Evolutionary conservation across 2,888 invertebrate genomes (phyloP).

Genomic region (Cepaea hortensis): DNA sequence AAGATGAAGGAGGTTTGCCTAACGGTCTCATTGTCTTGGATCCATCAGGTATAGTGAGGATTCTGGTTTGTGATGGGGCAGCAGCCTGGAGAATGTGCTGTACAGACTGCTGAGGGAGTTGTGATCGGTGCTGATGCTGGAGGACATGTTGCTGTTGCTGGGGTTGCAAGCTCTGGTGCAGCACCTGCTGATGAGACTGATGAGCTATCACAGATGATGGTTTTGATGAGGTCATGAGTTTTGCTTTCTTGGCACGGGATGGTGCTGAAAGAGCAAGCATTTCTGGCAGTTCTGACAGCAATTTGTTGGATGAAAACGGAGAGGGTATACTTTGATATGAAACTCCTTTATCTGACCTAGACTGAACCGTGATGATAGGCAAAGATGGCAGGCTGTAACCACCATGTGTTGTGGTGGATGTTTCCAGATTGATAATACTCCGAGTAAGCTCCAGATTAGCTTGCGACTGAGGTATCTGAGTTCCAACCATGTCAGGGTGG

Average conservation of each 20-base stretch:
- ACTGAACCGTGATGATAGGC: constrained; percentile 29
- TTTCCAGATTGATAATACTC: constrained; percentile 13
- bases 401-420: constrained; percentile 3
- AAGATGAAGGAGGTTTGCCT: neutral
- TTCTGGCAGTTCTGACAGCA: constrained; percentile 16
- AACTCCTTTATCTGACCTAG: neutral
- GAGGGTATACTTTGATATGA: constrained; percentile 26
- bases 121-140: constrained; percentile 29
- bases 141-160: constrained; percentile 14
- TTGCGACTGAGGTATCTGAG: constrained; percentile 19
- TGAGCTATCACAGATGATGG: constrained; percentile 13
- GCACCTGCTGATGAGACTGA: constrained; percentile 24
- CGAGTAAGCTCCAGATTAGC: constrained; percentile 11
- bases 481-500: constrained; percentile 11
- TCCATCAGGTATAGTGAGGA: constrained; percentile 12
- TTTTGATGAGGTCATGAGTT: constrained; percentile 31
- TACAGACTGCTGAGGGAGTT: constrained; percentile 23
- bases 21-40: neutral
- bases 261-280: constrained; percentile 23
- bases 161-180: constrained; percentile 7
- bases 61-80: neutral
- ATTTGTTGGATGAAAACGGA: neutral
- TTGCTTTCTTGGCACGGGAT: constrained; percentile 44
- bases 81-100: constrained; percentile 21
- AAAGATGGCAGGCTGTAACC: constrained; percentile 9